A percentile compares a stretch with the other conserved stretches of the same genome.
These are phyloP conservation scores for Nestor notabilis DNA, from an alignment of 2,113 vertebrate species.

Conservation along the genomic window DNA sequence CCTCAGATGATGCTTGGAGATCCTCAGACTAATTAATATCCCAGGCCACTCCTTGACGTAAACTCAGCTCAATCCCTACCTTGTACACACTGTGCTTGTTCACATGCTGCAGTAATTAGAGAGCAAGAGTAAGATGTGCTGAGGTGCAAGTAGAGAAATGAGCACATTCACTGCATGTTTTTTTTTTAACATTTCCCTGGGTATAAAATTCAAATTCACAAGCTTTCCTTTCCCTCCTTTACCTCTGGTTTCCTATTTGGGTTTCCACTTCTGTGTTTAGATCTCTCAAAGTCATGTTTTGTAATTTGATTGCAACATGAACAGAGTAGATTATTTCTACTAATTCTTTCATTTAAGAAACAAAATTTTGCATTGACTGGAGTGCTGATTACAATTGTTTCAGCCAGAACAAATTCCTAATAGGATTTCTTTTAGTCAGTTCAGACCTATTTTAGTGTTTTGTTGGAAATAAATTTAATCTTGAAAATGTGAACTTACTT, in stretches of 20 bases:
- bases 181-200: neutral
- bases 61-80: neutral
- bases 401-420: neutral
- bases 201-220: neutral
- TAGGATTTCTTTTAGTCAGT: neutral
- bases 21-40: neutral
- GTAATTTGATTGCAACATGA: neutral
- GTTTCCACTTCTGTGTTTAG: neutral
- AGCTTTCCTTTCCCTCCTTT: neutral
- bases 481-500: neutral
- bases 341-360: neutral
- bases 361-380: neutral
- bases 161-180: neutral
- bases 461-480: neutral
- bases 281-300: neutral
- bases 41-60: neutral
- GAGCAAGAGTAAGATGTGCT: rapidly evolving
- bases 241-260: neutral
- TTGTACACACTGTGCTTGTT: neutral
- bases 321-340: neutral
- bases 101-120: neutral
- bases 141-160: neutral
- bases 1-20: neutral
- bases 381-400: neutral
- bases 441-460: neutral